Base-by-base conservation (phyloP, 2,888 invertebrate genomes). In the Epinotia nisella region DNA sequence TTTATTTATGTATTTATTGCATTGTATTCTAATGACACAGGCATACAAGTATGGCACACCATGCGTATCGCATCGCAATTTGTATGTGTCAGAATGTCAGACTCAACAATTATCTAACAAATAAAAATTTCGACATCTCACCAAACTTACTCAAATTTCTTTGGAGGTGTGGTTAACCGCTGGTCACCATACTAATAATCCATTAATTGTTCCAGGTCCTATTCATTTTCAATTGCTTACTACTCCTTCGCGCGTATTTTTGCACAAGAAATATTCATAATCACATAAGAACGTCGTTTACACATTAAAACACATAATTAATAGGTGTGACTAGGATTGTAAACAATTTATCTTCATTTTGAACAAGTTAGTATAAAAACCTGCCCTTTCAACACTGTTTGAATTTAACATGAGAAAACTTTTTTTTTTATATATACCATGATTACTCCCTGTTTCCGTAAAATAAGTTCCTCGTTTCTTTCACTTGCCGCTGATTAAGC, bases 391-490 rank as follows among this genome's bases (percentile, higher is more conserved):
- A 51, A 64, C 51, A 51, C n/a, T 17, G n/a, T 19, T 35, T 19
- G 5, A 17, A 59, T 19, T 53, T 24, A 39, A 39, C 65, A 39
- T 53, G 65, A 39, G 65, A 65, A 55, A 3, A 39, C 39, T 15
- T 10, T 7, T 60, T 68, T 60, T 68, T 5, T 21, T 21, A 13
- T 21, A 39, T 55, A 29, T 29, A 56, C 17, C 10, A 56, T 49
- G 11, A 56, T 41, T 55, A 61, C 11, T 3, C 5, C 10, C 15
- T n/a, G 10, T 58, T 64, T 21, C 41, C 17, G 39, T 64, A 58
- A 24, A 64, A 64, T 19, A 41, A 29, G 51, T 67, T 62, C 56
- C 68, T 64, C 19, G 15, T 58, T 68, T 73, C 11, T 29, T 62
- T 49, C 15, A 10, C 51, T 62, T 9, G 19, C 3, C 17, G 45